phyloP scores from a whole-genome alignment of 53 echinoderm and acorn worm genomes.

The Apostichopus leukothele region DNA sequence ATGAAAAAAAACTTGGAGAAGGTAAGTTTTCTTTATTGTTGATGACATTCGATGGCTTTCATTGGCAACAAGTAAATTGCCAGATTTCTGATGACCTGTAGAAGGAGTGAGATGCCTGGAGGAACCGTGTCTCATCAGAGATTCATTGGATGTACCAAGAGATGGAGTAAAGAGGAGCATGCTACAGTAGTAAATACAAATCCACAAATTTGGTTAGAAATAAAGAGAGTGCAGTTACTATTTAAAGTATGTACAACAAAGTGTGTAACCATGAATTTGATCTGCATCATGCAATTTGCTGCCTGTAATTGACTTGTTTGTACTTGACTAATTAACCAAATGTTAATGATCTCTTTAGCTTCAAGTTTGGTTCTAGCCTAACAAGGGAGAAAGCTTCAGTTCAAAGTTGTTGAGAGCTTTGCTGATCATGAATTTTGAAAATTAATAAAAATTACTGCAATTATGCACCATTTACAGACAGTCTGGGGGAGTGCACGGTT shows the following conservation, averaged over 20 bases:
- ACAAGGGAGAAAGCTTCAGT: no score
- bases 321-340: no score
- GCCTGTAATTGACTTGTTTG: no score
- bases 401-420: no score
- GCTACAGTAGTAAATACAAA: background rate
- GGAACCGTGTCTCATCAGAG: background rate
- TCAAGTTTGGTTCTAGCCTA: no score
- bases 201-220: background rate
- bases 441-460: no score
- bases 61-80: background rate
- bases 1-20: background rate
- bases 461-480: no score
- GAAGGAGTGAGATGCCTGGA: background rate
- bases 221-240: background rate
- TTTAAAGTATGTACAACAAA: background rate
- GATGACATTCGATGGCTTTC: background rate
- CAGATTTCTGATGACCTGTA: background rate
- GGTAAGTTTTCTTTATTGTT: background rate
- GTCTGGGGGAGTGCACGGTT: no score
- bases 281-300: no score
- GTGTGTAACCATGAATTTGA: background rate
- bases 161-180: background rate
- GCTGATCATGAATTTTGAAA: no score
- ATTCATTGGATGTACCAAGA: background rate
- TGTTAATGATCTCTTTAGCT: no score